Percentiles rank a stretch among this genome's conserved stretches.
Conservation (phyloP, 2,888 invertebrate genomes). For the Phaonia tiefii region DNA sequence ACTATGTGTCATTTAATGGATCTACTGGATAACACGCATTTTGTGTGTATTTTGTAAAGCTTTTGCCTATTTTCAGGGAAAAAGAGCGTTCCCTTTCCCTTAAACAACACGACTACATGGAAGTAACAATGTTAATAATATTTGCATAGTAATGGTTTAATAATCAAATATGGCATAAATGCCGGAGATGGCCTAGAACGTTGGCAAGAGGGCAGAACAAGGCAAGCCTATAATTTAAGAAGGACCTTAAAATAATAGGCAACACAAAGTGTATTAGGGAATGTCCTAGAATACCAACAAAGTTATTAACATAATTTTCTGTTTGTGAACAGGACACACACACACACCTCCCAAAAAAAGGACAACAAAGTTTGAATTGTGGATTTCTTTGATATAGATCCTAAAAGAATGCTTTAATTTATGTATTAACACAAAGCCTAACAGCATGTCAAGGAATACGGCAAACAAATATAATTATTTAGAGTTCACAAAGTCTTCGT, state of each 20-base stretch:
- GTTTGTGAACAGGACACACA: not conserved
- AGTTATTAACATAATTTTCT: slow-evolving; percentile 26
- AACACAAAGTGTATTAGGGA: not conserved
- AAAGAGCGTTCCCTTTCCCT: no score
- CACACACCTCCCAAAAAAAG: not conserved
- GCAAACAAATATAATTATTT: not conserved
- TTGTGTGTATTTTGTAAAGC: slow-evolving; percentile 3
- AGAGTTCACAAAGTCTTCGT: not conserved
- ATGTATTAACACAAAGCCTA: slow-evolving; percentile 15
- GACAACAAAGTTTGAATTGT: not conserved
- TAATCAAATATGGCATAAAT: slow-evolving; percentile 51
- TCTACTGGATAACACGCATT: slow-evolving; percentile 32
- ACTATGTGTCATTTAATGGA: slow-evolving; percentile 38
- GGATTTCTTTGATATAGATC: slow-evolving; percentile 1
- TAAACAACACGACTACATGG: not conserved
- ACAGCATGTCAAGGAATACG: not conserved
- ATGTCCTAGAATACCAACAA: not conserved
- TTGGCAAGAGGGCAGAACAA: not conserved
- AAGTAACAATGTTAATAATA: slow-evolving; percentile 43
- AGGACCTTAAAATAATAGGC: no score
- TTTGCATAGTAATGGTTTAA: slow-evolving; percentile 58
- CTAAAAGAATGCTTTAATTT: slow-evolving; percentile 31
- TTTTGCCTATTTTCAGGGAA: not conserved
- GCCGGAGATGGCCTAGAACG: not conserved
- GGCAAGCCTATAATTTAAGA: not conserved